These are phyloP conservation scores for Anthrax anthrax DNA, from an alignment of 2,888 invertebrate species.

Conservation along the genomic window DNA sequence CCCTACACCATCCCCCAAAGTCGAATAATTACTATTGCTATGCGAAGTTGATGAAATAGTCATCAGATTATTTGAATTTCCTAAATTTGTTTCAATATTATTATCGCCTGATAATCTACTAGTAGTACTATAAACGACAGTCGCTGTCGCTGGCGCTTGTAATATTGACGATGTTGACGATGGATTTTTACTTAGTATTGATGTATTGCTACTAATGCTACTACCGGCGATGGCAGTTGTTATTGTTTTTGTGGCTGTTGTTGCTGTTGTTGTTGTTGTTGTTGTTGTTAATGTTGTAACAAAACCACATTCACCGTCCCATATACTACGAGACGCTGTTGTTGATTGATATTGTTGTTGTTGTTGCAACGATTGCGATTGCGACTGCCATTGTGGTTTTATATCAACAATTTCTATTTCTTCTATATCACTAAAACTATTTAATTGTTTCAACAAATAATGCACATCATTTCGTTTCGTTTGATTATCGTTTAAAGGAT, in stretches of 20 bases:
- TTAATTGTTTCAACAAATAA: conserved; percentile 38
- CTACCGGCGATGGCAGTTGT: conserved; percentile 21
- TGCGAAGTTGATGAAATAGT: conserved; percentile 1
- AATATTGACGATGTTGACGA: conserved; percentile 14
- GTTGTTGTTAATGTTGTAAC: conserved; percentile 8
- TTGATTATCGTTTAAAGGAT: conserved; percentile 28
- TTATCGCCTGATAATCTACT: conserved; percentile 8
- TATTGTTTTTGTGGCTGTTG: not conserved
- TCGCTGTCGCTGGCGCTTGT: conserved; percentile 4
- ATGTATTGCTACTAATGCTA: conserved; percentile 20
- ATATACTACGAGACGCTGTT: conserved; percentile 19
- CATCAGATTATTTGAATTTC: conserved; percentile 1
- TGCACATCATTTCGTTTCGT: conserved; percentile 37
- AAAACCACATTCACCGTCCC: conserved; percentile 1
- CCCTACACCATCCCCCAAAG: no score
- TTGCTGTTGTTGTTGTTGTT: conserved; percentile 6
- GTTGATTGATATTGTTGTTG: conserved; percentile 15
- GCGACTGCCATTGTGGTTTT: conserved; percentile 15
- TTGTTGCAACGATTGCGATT: not conserved
- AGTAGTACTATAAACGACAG: conserved; percentile 3
- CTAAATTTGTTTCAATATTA: conserved; percentile 7
- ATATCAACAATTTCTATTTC: conserved; percentile 37
- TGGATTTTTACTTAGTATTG: conserved; percentile 24
- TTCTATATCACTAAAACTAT: conserved; percentile 37
- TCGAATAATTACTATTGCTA: conserved; percentile 5